phyloP scores from a whole-genome alignment of 2,797 vertebrate genomes.

The Zenarchopterus dispar region DNA sequence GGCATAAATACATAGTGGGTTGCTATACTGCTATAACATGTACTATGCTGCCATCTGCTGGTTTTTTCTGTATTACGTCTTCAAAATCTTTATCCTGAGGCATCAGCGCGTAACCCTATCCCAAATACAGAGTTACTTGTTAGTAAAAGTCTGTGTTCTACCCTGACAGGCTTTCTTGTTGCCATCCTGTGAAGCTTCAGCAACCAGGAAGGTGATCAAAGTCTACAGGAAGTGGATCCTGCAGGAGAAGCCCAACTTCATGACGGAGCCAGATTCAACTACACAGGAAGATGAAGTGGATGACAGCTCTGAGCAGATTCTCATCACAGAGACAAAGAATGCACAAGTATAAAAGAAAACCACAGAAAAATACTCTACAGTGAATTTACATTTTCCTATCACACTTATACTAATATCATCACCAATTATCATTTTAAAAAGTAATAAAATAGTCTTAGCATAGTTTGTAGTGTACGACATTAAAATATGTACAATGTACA shows the following conservation, averaged over 20 bases:
- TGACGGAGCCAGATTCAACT: conserved; percentile 91
- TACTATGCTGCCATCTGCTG: conserved; percentile 73
- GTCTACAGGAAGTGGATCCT: conserved; percentile 97
- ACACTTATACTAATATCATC: neutral
- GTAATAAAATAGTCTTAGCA: too few species aligned
- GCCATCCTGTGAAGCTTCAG: conserved; percentile 91
- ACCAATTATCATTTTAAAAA: too few species aligned
- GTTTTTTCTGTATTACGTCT: neutral
- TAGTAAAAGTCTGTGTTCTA: conserved; percentile 3
- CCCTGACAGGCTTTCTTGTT: conserved; percentile 90
- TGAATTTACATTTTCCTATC: neutral
- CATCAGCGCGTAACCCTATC: neutral
- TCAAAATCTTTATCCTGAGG: neutral
- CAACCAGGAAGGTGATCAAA: conserved; percentile 94
- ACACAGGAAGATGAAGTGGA: conserved; percentile 79
- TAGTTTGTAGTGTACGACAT: too few species aligned
- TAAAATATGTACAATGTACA: too few species aligned
- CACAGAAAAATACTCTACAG: neutral
- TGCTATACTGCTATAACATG: conserved; percentile 8
- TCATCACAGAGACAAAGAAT: conserved; percentile 56
- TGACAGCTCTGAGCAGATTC: conserved; percentile 68
- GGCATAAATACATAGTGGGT: too few species aligned
- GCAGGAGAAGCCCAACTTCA: conserved; percentile 92
- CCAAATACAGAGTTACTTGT: neutral
- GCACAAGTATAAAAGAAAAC: conserved; percentile 56